These are phyloP conservation scores for Tragelaphus scriptus DNA, from an alignment of 2,113 vertebrate genomes.

Conservation along the genomic window DNA sequence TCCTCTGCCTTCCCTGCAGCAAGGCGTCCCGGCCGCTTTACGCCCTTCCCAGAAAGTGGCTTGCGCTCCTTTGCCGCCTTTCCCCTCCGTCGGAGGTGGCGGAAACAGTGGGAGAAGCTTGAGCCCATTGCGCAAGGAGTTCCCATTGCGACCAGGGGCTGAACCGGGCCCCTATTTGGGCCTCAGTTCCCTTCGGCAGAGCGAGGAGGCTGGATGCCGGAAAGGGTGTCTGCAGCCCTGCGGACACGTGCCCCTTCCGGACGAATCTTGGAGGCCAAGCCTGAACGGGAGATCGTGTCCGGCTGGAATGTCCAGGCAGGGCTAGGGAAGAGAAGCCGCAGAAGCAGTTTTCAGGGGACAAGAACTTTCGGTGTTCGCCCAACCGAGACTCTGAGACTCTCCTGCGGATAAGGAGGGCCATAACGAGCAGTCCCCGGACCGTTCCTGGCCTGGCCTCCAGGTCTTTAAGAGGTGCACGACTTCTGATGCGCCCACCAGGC, in stretches of 20 bases:
- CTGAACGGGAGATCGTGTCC: not conserved
- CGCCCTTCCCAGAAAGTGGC: not conserved
- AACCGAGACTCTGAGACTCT: not conserved
- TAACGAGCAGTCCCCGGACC: not conserved
- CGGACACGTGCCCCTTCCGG: not conserved
- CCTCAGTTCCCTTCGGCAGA: not conserved
- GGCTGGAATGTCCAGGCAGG: not conserved
- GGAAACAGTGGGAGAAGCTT: not conserved
- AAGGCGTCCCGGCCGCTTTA: not conserved
- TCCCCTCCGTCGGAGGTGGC: not conserved
- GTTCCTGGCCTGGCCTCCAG: not conserved
- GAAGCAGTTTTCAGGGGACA: not conserved
- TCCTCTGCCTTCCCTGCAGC: not conserved
- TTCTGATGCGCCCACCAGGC: not conserved
- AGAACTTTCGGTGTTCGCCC: not conserved
- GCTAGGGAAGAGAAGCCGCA: not conserved
- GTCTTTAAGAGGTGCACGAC: not conserved
- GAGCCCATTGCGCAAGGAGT: too few species aligned
- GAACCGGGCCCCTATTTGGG: not conserved
- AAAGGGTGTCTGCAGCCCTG: not conserved
- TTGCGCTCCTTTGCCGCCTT: not conserved
- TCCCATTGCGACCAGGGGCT: accelerated
- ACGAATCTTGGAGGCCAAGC: not conserved
- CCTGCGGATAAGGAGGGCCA: too few species aligned
- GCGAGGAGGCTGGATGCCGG: not conserved